phyloP scores from a whole-genome alignment of 2,797 vertebrate genomes.

The Sciurus vulgaris region DNA sequence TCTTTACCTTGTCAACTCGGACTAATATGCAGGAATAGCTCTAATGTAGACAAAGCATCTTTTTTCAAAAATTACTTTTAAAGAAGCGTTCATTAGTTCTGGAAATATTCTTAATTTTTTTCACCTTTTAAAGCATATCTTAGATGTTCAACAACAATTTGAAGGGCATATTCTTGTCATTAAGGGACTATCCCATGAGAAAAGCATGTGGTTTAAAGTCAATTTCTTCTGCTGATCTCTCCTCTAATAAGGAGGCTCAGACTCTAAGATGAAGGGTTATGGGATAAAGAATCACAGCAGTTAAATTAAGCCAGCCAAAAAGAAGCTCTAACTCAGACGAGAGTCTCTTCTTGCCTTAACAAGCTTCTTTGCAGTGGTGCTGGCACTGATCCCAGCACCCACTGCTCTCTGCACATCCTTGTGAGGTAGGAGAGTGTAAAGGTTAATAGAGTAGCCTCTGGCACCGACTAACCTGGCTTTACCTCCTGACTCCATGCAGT shows the following conservation, averaged over 20 bases:
- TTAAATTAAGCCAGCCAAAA: background rate
- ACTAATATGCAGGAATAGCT: background rate
- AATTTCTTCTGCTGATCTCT: background rate
- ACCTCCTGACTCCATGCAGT: background rate
- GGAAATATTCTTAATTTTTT: background rate
- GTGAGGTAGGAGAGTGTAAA: too few relatives aligned
- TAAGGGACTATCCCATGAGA: background rate
- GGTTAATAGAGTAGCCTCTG: background rate
- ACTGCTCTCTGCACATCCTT: too few relatives aligned
- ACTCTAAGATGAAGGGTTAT: background rate
- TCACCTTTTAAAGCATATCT: background rate
- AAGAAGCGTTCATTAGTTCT: background rate
- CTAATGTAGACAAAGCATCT: background rate
- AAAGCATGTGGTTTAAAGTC: background rate
- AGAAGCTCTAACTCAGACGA: background rate
- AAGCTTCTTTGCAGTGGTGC: background rate
- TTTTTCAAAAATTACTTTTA: background rate
- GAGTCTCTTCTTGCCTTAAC: background rate
- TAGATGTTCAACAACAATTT: constrained; percentile 13
- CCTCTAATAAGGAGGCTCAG: background rate
- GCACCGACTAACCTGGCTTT: background rate
- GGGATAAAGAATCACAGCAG: background rate
- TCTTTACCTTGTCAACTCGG: background rate
- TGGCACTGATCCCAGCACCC: background rate
- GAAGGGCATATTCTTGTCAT: background rate